phyloP scores from a whole-genome alignment of 2,888 invertebrate species.

The Harmothoe impar region DNA sequence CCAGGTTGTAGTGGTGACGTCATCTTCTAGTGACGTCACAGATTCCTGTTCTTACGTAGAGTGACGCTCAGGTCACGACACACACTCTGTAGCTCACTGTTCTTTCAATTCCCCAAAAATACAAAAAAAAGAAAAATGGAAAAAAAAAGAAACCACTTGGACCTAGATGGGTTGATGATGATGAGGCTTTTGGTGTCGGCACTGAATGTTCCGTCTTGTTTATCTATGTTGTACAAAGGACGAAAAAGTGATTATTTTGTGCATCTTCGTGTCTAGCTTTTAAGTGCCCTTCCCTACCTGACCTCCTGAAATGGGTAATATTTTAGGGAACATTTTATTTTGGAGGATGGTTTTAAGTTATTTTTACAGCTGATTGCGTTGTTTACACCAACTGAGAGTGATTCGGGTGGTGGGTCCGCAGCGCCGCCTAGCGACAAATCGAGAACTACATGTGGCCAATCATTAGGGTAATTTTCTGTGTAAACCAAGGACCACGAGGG shows the following conservation, averaged over 20 bases:
- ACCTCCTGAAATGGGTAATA: conserved; percentile 44
- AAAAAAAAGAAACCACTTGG: not conserved
- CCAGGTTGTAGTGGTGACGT: not conserved
- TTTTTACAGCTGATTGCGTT: conserved; percentile 60
- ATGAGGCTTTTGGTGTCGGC: conserved; percentile 47
- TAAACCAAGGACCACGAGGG: not conserved
- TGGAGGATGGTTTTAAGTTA: conserved; percentile 57
- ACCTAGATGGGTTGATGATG: conserved; percentile 20
- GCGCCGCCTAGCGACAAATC: not conserved
- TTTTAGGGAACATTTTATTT: conserved; percentile 51
- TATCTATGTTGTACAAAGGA: conserved; percentile 41
- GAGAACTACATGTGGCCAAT: not conserved
- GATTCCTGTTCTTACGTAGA: conserved; percentile 44
- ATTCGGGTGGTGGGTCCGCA: not conserved
- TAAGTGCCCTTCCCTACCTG: conserved; percentile 54
- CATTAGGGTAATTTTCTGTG: conserved; percentile 23
- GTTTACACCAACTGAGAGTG: conserved; percentile 49
- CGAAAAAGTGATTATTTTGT: conserved; percentile 44
- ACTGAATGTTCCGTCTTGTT: conserved; percentile 36
- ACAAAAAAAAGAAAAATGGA: not conserved
- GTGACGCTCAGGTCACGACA: conserved; percentile 17
- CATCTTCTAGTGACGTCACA: no score
- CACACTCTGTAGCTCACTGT: conserved; percentile 54
- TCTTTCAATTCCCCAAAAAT: conserved; percentile 50
- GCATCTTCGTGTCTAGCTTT: conserved; percentile 40